Evolutionary conservation across 2,888 invertebrate genomes (phyloP).

Genomic region (Meandrusa payeni): DNA sequence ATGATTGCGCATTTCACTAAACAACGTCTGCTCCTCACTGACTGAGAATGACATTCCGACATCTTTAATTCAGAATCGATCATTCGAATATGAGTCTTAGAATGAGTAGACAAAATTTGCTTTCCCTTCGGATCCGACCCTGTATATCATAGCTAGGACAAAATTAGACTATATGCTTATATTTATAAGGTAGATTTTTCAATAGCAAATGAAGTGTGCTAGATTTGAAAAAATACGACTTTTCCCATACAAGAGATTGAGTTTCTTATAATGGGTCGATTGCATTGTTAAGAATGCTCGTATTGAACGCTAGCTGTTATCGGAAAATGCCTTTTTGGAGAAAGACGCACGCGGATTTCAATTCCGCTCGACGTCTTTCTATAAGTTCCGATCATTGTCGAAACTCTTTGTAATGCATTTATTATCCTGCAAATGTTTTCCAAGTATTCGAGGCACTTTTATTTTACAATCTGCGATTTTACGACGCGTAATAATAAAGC

Average conservation of each 20-base stretch:
- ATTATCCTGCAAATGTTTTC: constrained; percentile 30
- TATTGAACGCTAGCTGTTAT: constrained; percentile 45
- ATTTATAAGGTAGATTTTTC: constrained; percentile 38
- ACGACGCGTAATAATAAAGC: too few relatives aligned
- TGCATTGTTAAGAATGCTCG: constrained; percentile 55
- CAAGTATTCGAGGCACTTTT: constrained; percentile 12
- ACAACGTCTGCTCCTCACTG: constrained; percentile 45
- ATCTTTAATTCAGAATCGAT: constrained; percentile 35
- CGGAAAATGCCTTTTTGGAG: constrained; percentile 59
- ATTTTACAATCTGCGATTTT: not conserved
- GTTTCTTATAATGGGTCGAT: constrained; percentile 61
- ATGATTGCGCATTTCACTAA: constrained; percentile 73
- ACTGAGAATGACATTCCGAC: constrained; percentile 48
- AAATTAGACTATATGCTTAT: constrained; percentile 25
- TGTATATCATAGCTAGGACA: not conserved
- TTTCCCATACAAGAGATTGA: constrained; percentile 61
- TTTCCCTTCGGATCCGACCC: constrained; percentile 25
- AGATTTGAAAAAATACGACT: constrained; percentile 41
- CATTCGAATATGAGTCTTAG: constrained; percentile 30
- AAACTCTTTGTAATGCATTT: constrained; percentile 32
- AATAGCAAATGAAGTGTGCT: constrained; percentile 21
- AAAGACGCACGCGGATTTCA: constrained; percentile 41
- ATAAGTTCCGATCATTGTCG: constrained; percentile 38
- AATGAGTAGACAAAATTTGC: constrained; percentile 24
- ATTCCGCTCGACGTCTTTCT: constrained; percentile 35